A percentile compares a stretch with the other conserved stretches of the same genome.
Conservation (phyloP, 2,113 vertebrate genomes). For the Pseudois nayaur region DNA sequence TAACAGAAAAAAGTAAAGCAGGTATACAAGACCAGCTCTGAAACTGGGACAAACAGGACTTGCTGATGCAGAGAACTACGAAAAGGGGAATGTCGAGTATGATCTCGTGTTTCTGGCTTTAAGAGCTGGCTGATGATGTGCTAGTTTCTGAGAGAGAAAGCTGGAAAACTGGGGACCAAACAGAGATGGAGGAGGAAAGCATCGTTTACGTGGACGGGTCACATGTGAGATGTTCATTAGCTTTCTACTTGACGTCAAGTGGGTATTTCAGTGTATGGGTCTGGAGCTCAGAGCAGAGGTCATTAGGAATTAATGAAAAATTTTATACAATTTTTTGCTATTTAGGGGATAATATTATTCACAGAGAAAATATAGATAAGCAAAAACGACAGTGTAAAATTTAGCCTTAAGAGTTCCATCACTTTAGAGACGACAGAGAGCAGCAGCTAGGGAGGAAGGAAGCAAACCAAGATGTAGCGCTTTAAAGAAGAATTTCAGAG, state of each 20-base stretch:
- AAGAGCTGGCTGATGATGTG: not conserved
- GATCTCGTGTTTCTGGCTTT: not conserved
- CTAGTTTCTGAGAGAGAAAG: not conserved
- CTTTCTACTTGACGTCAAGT: not conserved
- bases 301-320: not conserved
- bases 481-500: not conserved
- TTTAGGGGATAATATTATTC: not conserved
- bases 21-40: not conserved
- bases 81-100: not conserved
- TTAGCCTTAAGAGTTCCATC: not conserved
- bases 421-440: not conserved
- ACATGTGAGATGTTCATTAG: not conserved
- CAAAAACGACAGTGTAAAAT: not conserved
- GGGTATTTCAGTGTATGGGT: not conserved
- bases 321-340: not conserved
- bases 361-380: not conserved
- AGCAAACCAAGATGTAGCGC: not conserved
- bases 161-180: not conserved
- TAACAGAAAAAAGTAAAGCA: not conserved
- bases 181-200: fast-evolving
- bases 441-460: not conserved
- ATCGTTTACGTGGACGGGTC: too few relatives aligned
- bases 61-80: not conserved
- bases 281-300: not conserved
- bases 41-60: not conserved